These are phyloP conservation scores for Heptranchias perlo DNA, from an alignment of 2,113 vertebrate species.

Conservation along the genomic window DNA sequence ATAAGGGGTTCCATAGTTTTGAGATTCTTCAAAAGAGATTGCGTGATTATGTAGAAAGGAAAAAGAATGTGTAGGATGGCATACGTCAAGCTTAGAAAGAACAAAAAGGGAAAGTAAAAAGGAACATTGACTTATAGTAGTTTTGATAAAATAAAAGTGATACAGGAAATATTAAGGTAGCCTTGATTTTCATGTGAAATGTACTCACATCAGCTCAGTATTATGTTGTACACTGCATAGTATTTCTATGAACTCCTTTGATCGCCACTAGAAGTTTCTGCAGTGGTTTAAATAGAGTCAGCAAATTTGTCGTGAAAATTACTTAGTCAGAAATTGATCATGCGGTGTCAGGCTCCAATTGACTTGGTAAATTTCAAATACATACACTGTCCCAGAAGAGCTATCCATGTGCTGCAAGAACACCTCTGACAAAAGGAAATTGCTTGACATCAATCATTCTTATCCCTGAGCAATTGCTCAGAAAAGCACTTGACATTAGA, in stretches of 20 bases:
- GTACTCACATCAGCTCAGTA: background rate
- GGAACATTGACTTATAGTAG: background rate
- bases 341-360: background rate
- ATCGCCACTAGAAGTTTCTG: background rate
- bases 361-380: constrained; percentile 13
- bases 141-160: background rate
- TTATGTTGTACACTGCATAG: background rate
- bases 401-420: background rate
- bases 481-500: background rate
- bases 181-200: background rate
- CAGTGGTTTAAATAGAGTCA: background rate
- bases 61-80: background rate
- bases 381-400: background rate
- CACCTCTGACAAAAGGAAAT: constrained; percentile 27
- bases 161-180: background rate
- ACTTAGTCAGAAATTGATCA: constrained; percentile 22
- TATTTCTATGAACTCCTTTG: background rate
- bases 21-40: background rate
- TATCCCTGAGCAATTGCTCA: constrained; percentile 16
- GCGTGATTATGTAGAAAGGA: background rate
- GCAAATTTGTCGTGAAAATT: constrained; percentile 10
- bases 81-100: background rate
- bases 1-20: background rate
- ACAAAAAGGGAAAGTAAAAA: background rate
- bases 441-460: constrained; percentile 27